These are phyloP conservation scores for Drosophila sproati DNA, from an alignment of 1,140 invertebrate species.

Conservation along the genomic window DNA sequence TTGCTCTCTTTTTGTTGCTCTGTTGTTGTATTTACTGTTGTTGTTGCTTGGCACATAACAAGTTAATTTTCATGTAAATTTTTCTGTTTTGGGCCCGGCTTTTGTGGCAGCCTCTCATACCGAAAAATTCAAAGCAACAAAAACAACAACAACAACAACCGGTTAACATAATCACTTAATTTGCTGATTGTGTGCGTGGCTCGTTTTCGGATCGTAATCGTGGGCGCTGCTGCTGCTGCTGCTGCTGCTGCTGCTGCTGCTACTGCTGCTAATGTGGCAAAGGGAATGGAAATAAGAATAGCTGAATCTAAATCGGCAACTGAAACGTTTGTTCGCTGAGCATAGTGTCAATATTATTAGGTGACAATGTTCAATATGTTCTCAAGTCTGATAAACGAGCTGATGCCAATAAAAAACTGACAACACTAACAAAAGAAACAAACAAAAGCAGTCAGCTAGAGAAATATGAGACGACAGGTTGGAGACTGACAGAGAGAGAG, in stretches of 20 bases:
- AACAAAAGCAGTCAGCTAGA: slow-evolving; percentile 15
- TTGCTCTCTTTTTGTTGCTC: slow-evolving; percentile 20
- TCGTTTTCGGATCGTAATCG: slow-evolving; percentile 66
- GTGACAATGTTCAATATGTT: slow-evolving; percentile 72
- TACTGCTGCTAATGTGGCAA: too few species aligned
- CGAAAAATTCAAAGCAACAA: slow-evolving; percentile 11
- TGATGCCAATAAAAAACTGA: slow-evolving; percentile 50
- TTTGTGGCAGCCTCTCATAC: slow-evolving; percentile 39
- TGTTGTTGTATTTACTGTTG: slow-evolving; percentile 17
- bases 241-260: too few species aligned
- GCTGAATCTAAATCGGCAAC: slow-evolving; percentile 20
- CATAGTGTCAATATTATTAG: slow-evolving; percentile 81
- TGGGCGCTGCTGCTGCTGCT: slow-evolving; percentile 25
- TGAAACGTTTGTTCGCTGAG: slow-evolving; percentile 19
- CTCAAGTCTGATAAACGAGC: slow-evolving; percentile 73
- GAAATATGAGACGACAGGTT: slow-evolving; percentile 3
- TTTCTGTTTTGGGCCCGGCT: slow-evolving; percentile 65
- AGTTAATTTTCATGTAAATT: slow-evolving; percentile 83
- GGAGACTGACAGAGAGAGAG: not conserved
- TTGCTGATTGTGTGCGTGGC: slow-evolving; percentile 71
- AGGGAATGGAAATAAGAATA: slow-evolving; percentile 3
- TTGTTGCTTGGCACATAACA: slow-evolving; percentile 63
- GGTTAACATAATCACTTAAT: slow-evolving; percentile 83
- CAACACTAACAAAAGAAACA: slow-evolving; percentile 34
- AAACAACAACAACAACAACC: slow-evolving; percentile 46